A percentile compares a stretch with the other conserved stretches of the same genome.
Conservation (phyloP, 1,140 invertebrate species). For the Lordiphosa clarofinis region DNA sequence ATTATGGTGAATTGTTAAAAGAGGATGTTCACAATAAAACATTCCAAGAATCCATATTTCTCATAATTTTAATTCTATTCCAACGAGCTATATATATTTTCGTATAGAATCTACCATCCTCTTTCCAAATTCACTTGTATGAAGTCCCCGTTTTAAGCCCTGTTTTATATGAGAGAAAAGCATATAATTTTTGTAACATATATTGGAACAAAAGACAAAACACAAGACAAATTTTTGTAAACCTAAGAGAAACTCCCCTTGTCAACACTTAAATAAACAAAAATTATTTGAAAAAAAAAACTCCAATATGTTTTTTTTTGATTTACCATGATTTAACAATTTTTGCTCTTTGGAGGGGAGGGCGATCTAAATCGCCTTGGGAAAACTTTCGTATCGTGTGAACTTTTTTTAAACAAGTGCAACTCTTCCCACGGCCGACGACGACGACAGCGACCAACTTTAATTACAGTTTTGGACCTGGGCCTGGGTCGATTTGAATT, state of each 20-base stretch:
- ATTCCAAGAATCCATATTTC: no score
- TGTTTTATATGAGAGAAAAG: constrained; percentile 12
- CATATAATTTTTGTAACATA: constrained; percentile 56
- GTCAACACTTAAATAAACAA: constrained; percentile 29
- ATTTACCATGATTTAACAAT: constrained; percentile 51
- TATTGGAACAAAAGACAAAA: constrained; percentile 24
- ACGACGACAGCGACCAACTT: constrained; percentile 37
- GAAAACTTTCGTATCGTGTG: constrained; percentile 65
- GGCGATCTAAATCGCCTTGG: constrained; percentile 61
- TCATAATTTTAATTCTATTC: no score
- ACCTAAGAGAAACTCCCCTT: constrained; percentile 23
- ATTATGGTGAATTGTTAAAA: constrained; percentile 7
- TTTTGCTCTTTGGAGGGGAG: constrained; percentile 4
- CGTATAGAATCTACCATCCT: no score
- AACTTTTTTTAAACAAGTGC: constrained; percentile 67
- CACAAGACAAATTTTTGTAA: constrained; percentile 38
- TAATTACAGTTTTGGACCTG: constrained; percentile 65
- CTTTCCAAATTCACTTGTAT: no score
- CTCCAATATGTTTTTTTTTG: constrained; percentile 28
- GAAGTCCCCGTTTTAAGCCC: no score
- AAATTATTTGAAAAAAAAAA: constrained; percentile 30
- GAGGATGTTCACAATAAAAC: constrained; percentile 4
- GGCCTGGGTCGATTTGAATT: constrained; percentile 46
- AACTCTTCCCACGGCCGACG: constrained; percentile 63
- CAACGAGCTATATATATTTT: no score